Evolutionary conservation across 2,797 vertebrate species (phyloP).

Genomic region (Delichon dasypus): DNA sequence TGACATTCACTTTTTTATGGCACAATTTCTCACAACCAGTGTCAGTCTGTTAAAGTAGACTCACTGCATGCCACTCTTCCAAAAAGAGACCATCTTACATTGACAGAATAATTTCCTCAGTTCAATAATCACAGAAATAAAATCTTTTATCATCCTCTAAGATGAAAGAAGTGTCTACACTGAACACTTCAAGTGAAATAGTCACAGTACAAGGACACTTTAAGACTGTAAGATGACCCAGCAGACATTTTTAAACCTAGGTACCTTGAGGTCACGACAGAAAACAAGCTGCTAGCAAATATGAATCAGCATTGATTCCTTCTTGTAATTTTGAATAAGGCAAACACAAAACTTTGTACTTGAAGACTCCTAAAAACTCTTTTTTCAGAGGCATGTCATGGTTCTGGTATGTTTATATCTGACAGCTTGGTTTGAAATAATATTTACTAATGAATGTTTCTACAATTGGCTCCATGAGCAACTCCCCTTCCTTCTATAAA

Average conservation of each 20-base stretch:
- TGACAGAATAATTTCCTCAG: neutral
- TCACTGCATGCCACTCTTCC: neutral
- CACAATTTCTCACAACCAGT: neutral
- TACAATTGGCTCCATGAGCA: neutral
- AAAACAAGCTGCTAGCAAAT: neutral
- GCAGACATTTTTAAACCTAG: neutral
- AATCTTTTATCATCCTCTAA: neutral
- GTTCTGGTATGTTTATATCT: neutral
- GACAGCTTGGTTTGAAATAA: neutral
- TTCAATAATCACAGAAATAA: neutral
- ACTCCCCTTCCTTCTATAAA: constrained; percentile 14
- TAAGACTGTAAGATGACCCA: neutral
- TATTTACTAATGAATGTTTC: constrained; percentile 29
- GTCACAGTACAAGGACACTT: neutral
- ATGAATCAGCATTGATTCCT: neutral
- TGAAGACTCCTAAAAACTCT: neutral
- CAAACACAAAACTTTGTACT: neutral
- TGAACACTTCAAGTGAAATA: neutral
- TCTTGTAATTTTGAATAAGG: neutral
- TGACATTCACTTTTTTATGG: neutral
- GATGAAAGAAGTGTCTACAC: neutral
- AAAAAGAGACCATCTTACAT: neutral
- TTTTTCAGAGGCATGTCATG: neutral
- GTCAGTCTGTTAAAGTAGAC: neutral
- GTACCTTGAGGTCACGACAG: neutral